Conservation (phyloP, 2,797 vertebrate genomes). For the Eutrigla gurnardus region DNA sequence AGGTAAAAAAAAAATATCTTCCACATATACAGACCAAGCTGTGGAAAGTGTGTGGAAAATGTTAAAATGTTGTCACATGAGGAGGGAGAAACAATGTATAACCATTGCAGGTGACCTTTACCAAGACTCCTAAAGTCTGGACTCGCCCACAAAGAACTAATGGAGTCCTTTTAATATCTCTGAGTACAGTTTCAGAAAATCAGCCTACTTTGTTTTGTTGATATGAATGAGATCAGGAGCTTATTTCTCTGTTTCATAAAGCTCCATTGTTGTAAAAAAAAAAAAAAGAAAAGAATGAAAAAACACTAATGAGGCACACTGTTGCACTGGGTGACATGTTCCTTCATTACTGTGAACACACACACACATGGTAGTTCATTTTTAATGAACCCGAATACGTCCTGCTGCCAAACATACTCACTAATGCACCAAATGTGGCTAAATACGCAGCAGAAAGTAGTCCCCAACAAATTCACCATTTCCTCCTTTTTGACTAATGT, state of each 20-base stretch:
- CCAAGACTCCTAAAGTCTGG: background rate
- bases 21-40: background rate
- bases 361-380: background rate
- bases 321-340: background rate
- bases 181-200: constrained; percentile 20
- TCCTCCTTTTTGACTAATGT: background rate
- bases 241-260: background rate
- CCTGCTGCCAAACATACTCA: background rate
- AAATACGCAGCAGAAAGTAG: background rate
- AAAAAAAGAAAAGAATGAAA: background rate
- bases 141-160: background rate
- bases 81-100: background rate
- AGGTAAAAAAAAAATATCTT: background rate
- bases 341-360: background rate
- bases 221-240: background rate
- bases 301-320: background rate
- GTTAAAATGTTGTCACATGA: background rate
- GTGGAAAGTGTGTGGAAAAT: background rate
- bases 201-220: constrained; percentile 1
- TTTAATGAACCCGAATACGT: background rate
- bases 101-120: constrained; percentile 7
- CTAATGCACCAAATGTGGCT: background rate
- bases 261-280: background rate
- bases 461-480: background rate
- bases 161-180: background rate